Base-by-base conservation (phyloP, 2,888 invertebrate species). In the Andrena haemorrhoa region DNA sequence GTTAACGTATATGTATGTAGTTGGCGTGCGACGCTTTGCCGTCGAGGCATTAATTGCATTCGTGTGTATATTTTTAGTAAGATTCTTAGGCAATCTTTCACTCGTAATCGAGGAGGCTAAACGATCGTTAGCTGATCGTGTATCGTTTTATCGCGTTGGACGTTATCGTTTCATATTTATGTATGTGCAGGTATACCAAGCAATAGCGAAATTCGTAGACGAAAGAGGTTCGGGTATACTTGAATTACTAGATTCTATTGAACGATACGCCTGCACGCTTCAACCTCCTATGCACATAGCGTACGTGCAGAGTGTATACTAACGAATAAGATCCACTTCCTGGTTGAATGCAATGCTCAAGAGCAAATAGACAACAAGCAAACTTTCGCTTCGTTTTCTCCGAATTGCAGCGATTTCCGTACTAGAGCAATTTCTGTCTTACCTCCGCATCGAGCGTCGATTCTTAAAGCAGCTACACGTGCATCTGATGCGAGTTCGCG, bases 81-180 rank as follows among this genome's bases (percentile, higher is more conserved):
- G 47, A n/a, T 66, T 41, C 29, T 23, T 58, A 6, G 10, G 7
- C 23, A n/a, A 58, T 61, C 61, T 73, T 78, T 82, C 10, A 81
- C 86, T 64, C 74, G 76, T 82, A 85, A 80, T 78, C 58, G 16
- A 81, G 69, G 77, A 84, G 71, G 83, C 83, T 82, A 72, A 69
- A 31, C n/a, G 29, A 10, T 53, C 35, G 63, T 47, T 56, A 35
- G 3, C 47, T 49, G 29, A 61, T 63, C 61, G 12, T 69, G 69
- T n/a, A 31, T 63, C 41, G 31, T 47, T 79, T 16, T 33, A n/a
- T 66, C 61, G 70, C 64, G 64, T 47, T 29, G 53, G 31, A 51
- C 41, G 41, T 73, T 69, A 60, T 31, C 49, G 70, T 71, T 49
- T n/a, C 70, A 23, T 76, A 71, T 66, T 65, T 70, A 70, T 69